Percentiles rank a stretch among this genome's conserved stretches.
phyloP scores from a whole-genome alignment of 2,113 vertebrate genomes.

The Bufo gargarizans region DNA sequence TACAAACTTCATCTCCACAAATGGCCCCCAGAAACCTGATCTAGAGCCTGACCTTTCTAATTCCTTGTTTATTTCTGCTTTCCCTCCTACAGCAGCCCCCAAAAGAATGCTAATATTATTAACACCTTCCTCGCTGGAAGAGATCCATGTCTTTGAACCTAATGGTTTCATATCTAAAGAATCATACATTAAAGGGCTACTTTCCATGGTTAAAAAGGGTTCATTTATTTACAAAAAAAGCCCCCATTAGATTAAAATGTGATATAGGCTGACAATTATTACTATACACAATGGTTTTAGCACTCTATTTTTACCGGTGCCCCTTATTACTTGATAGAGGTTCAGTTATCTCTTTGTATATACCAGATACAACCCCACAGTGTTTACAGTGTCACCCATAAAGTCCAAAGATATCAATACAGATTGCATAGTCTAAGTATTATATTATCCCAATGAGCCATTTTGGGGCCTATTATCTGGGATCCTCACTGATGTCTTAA shows the following conservation, averaged over 20 bases:
- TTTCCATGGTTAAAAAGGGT: neutral
- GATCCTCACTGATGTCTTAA: neutral
- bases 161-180: neutral
- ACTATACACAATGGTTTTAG: neutral
- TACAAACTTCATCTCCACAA: constrained; percentile 8
- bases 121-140: constrained; percentile 5
- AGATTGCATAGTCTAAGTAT: neutral
- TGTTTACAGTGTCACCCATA: neutral
- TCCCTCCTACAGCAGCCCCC: neutral
- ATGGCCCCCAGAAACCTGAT: constrained; percentile 43
- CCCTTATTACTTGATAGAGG: neutral
- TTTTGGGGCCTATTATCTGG: neutral
- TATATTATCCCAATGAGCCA: neutral
- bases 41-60: constrained; percentile 38
- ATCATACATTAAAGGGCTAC: too few species aligned
- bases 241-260: neutral
- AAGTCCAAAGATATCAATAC: neutral
- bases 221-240: neutral
- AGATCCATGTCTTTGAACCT: neutral
- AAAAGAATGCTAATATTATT: constrained; percentile 39
- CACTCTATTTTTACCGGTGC: neutral
- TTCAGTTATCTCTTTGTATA: neutral
- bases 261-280: constrained; percentile 14
- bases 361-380: neutral
- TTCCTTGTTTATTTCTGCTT: constrained; percentile 53